Percentiles rank a stretch among this genome's conserved stretches.
These are phyloP conservation scores for Bostrychus sinensis DNA, from an alignment of 2,113 vertebrate species.

Conservation along the genomic window DNA sequence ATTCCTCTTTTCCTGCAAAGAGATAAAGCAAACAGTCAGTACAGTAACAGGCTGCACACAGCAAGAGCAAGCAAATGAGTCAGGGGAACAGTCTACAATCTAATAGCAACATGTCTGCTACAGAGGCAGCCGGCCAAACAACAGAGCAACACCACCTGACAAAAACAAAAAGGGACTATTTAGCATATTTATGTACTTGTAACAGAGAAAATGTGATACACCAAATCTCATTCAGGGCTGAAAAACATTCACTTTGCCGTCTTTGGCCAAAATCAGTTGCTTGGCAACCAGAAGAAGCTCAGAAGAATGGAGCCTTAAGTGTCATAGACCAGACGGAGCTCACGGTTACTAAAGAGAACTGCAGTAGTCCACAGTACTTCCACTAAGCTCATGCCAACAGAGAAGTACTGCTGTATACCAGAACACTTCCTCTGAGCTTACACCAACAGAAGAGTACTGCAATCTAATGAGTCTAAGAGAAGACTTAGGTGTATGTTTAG, in stretches of 20 bases:
- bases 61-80: too few species aligned
- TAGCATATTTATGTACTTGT: too few species aligned
- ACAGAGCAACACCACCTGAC: too few species aligned
- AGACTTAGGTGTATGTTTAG: background rate
- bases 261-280: conserved; percentile 45
- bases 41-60: too few species aligned
- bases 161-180: too few species aligned
- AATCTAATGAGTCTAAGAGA: background rate
- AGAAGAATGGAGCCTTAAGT: conserved; percentile 9
- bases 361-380: too few species aligned
- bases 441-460: background rate
- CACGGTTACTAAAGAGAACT: background rate
- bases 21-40: conserved; percentile 55
- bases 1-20: conserved; percentile 94
- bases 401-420: too few species aligned
- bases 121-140: background rate
- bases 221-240: background rate
- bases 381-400: too few species aligned
- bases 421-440: background rate
- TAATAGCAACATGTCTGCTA: background rate
- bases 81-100: too few species aligned
- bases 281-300: conserved; percentile 53
- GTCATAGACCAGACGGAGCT: background rate
- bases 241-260: conserved; percentile 28
- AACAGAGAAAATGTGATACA: background rate